These are phyloP conservation scores for Danaus melanippus DNA, from an alignment of 1,140 invertebrate genomes.

Conservation along the genomic window DNA sequence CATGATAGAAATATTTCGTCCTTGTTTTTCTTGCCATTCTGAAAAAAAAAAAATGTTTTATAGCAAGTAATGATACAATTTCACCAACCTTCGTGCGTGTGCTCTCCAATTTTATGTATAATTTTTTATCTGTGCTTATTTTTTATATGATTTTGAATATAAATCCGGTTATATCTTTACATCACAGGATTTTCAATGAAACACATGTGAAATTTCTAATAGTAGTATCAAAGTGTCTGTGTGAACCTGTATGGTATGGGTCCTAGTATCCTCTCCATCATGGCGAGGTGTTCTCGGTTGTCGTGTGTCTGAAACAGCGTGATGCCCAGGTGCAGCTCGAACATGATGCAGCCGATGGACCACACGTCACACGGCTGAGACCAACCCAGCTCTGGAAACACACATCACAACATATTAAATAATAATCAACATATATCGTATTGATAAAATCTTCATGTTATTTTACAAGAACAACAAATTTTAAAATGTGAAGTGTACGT, in stretches of 20 bases:
- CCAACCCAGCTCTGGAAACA: conserved; percentile 94
- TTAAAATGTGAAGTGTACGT: background rate
- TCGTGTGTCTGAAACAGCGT: conserved; percentile 99
- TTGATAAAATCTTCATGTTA: background rate
- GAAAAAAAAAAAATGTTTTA: conserved; percentile 27
- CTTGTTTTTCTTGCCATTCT: conserved; percentile 97
- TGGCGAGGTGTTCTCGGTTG: conserved; percentile 98
- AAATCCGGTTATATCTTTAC: too few species aligned
- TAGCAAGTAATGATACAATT: too few species aligned
- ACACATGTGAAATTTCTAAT: too few species aligned
- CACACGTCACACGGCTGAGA: conserved; percentile 99
- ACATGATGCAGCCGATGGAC: conserved; percentile 99
- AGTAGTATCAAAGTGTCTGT: too few species aligned
- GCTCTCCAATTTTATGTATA: background rate
- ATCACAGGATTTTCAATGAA: too few species aligned
- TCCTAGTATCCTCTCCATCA: conserved; percentile 99
- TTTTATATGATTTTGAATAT: too few species aligned
- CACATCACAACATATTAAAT: background rate
- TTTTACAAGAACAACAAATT: too few species aligned
- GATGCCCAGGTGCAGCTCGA: conserved; percentile 98
- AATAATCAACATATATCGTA: too few species aligned
- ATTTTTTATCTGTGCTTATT: too few species aligned
- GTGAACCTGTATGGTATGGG: conserved; percentile 89
- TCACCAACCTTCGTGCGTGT: background rate
- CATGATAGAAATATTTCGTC: conserved; percentile 97